These are phyloP conservation scores for Mylabris sibirica DNA, from an alignment of 2,888 invertebrate genomes.

Conservation along the genomic window DNA sequence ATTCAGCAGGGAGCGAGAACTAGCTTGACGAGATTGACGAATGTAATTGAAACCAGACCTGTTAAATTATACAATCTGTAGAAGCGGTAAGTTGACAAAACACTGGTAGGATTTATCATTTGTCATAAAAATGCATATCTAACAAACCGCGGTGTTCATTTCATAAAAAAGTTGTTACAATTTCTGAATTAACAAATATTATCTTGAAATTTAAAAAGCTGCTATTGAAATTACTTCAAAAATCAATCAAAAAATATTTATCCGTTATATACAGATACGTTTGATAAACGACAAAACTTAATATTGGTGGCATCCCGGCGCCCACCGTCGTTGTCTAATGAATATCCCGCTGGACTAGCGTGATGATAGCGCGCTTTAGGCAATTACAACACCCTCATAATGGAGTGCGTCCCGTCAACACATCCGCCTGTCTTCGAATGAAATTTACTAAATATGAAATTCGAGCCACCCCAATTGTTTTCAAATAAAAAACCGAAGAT, in stretches of 20 bases:
- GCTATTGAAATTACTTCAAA: not conserved
- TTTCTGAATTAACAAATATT: slow-evolving; percentile 57
- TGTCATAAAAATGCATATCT: slow-evolving; percentile 59
- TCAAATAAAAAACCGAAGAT: not conserved
- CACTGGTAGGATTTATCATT: slow-evolving; percentile 55
- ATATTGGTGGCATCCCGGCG: slow-evolving; percentile 34
- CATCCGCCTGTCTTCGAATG: not conserved
- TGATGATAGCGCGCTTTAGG: slow-evolving; percentile 43
- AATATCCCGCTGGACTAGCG: slow-evolving; percentile 41
- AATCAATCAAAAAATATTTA: not conserved
- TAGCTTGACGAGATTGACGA: slow-evolving; percentile 37
- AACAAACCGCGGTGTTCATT: slow-evolving; percentile 55
- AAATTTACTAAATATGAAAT: not conserved
- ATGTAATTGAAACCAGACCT: slow-evolving; percentile 51
- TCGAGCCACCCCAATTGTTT: not conserved
- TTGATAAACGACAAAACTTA: slow-evolving; percentile 42
- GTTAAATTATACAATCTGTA: slow-evolving; percentile 53
- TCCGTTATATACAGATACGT: not conserved
- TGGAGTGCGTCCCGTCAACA: not conserved
- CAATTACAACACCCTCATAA: slow-evolving; percentile 32
- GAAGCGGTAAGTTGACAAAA: slow-evolving; percentile 55
- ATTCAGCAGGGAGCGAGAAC: slow-evolving; percentile 38
- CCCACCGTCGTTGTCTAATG: slow-evolving; percentile 42
- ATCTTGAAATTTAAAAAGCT: slow-evolving; percentile 56
- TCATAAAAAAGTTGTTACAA: slow-evolving; percentile 43